A percentile compares a stretch with the other conserved stretches of the same genome.
Evolutionary conservation across 2,113 vertebrate species (phyloP).

Genomic region (Riparia riparia): DNA sequence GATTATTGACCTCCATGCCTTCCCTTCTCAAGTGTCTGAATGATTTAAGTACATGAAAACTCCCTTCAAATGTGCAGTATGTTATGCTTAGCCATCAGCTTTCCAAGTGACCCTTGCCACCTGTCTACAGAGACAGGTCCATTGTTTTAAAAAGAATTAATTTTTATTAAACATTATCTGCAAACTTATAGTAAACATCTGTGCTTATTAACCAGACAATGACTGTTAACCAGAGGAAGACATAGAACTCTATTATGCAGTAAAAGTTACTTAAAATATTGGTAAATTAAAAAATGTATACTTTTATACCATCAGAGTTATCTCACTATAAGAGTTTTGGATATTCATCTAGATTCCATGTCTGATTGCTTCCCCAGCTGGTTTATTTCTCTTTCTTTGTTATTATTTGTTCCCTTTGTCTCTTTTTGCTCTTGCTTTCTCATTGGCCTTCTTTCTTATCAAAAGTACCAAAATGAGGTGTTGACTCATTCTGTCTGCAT

Average conservation of each 20-base stretch:
- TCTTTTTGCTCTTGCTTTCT: neutral
- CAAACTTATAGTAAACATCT: neutral
- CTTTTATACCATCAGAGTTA: neutral
- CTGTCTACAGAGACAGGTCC: neutral
- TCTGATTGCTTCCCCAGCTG: neutral
- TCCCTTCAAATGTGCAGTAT: neutral
- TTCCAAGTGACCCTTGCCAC: neutral
- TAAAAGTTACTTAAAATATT: neutral
- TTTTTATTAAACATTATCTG: neutral
- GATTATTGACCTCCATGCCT: neutral
- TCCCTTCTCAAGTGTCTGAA: neutral
- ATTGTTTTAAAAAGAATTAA: neutral
- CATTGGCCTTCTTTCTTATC: neutral
- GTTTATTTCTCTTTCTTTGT: neutral
- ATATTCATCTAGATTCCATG: neutral
- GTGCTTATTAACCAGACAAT: neutral
- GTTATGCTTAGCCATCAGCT: neutral
- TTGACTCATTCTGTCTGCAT: neutral
- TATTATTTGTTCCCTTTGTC: neutral
- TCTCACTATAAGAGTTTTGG: neutral
- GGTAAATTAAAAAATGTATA: neutral
- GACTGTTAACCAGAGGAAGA: neutral
- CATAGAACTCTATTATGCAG: neutral
- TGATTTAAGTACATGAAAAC: neutral
- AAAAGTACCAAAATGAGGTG: neutral